These are phyloP conservation scores for Fistularia commersonii DNA, from an alignment of 2,797 vertebrate genomes.

Conservation along the genomic window DNA sequence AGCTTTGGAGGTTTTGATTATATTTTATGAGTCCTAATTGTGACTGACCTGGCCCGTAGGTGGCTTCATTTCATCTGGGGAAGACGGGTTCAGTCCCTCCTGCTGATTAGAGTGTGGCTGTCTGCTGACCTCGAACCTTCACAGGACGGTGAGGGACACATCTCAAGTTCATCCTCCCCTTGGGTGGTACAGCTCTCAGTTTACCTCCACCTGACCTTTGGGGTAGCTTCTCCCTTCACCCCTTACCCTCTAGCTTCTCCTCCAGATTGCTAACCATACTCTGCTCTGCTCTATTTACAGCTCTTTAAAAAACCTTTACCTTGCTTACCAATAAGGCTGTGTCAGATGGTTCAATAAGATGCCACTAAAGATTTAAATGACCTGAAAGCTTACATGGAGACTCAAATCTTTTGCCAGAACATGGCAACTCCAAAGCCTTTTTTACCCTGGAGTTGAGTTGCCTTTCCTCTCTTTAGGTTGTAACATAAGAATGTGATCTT, in stretches of 20 bases:
- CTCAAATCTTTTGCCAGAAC: constrained; percentile 22
- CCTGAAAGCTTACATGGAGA: constrained; percentile 4
- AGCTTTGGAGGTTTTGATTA: constrained; percentile 74
- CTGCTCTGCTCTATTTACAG: constrained; percentile 63
- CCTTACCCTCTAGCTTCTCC: constrained; percentile 57
- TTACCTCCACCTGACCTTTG: constrained; percentile 79
- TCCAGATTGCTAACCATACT: constrained; percentile 69
- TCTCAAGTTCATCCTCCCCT: constrained; percentile 80
- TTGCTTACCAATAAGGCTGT: constrained; percentile 53
- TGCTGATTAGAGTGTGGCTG: constrained; percentile 52
- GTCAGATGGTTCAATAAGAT: background rate
- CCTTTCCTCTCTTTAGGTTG: constrained; percentile 62
- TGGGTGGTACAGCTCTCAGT: constrained; percentile 78
- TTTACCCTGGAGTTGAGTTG: constrained; percentile 46
- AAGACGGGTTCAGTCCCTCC: constrained; percentile 43
- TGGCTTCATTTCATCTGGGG: constrained; percentile 66
- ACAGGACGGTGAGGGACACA: constrained; percentile 75
- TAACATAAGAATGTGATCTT: constrained; percentile 74
- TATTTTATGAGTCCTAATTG: constrained; percentile 83
- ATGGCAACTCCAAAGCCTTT: constrained; percentile 22
- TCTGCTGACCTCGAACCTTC: constrained; percentile 74
- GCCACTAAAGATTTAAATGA: constrained; percentile 1
- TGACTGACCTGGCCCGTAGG: constrained; percentile 59
- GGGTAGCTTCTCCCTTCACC: constrained; percentile 67
- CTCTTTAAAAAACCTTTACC: constrained; percentile 54